Evolutionary conservation across 2,113 vertebrate genomes (phyloP).

Genomic region (Pseudorectes ferrugineus): DNA sequence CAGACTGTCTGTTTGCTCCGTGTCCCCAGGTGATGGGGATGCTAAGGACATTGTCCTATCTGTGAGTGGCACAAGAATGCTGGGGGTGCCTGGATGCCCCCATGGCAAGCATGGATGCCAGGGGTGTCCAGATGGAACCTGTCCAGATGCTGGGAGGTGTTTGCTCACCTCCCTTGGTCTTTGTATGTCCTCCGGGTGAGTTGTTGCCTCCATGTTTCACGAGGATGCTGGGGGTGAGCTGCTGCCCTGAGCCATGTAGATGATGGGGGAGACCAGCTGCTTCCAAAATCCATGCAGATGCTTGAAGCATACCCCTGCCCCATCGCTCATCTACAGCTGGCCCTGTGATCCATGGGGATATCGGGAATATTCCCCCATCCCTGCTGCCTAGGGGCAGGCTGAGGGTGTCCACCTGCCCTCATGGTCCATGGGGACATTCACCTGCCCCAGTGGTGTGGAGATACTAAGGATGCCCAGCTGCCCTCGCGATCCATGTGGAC

Average conservation of each 20-base stretch:
- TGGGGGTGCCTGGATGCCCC: neutral
- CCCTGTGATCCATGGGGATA: neutral
- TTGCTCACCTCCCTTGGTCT: neutral
- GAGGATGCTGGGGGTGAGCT: neutral
- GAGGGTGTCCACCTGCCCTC: neutral
- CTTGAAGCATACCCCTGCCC: fast-evolving
- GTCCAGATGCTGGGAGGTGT: neutral
- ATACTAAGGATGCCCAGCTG: neutral
- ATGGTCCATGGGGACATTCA: neutral
- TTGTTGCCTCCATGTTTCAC: fast-evolving
- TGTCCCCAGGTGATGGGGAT: neutral
- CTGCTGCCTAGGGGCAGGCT: neutral
- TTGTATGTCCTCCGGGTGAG: fast-evolving
- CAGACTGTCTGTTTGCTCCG: neutral
- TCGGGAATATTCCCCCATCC: neutral
- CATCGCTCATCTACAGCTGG: neutral
- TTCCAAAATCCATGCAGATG: fast-evolving
- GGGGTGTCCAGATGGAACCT: neutral
- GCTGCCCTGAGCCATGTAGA: neutral
- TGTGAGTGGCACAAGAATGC: neutral
- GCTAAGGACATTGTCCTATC: neutral
- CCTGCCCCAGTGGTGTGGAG: neutral
- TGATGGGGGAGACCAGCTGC: neutral
- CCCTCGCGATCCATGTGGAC: fast-evolving
- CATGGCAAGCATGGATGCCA: neutral